Evolutionary conservation across 2,888 invertebrate genomes (phyloP).

Genomic region (Rhagophthalmus giganteus): DNA sequence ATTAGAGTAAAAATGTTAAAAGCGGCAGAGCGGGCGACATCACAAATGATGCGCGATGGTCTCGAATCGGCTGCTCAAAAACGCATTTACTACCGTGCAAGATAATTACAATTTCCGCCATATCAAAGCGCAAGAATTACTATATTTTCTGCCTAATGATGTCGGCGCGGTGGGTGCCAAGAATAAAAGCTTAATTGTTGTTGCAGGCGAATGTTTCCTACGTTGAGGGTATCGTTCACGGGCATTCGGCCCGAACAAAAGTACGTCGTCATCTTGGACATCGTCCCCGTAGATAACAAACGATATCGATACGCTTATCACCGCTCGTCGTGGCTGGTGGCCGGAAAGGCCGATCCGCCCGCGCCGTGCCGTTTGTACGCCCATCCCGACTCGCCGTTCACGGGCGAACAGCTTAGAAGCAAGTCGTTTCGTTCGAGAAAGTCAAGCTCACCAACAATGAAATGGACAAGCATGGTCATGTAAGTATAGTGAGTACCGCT

Average conservation of each 20-base stretch:
- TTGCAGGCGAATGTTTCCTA: slow-evolving; percentile 96
- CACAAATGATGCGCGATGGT: slow-evolving; percentile 54
- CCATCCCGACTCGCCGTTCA: slow-evolving; percentile 96
- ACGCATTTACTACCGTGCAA: slow-evolving; percentile 48
- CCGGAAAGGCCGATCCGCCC: slow-evolving; percentile 97
- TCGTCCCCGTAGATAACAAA: slow-evolving; percentile 95
- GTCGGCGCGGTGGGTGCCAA: neutral
- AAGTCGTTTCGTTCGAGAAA: slow-evolving; percentile 97
- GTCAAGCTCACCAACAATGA: slow-evolving; percentile 98
- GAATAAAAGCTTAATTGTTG: slow-evolving; percentile 18
- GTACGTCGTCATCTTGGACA: slow-evolving; percentile 93
- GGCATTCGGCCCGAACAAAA: slow-evolving; percentile 80
- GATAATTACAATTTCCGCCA: slow-evolving; percentile 31
- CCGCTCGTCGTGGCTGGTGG: slow-evolving; percentile 96
- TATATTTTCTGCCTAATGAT: slow-evolving; percentile 22
- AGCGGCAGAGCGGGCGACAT: slow-evolving; percentile 52
- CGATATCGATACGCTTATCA: slow-evolving; percentile 98
- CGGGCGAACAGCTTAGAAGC: slow-evolving; percentile 92
- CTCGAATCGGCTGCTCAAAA: slow-evolving; percentile 54
- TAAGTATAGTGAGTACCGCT: slow-evolving; percentile 65
- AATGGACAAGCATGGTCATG: slow-evolving; percentile 94
- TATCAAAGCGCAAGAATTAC: slow-evolving; percentile 22
- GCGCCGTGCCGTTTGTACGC: slow-evolving; percentile 90
- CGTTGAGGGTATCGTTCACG: slow-evolving; percentile 90
- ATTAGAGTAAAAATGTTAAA: slow-evolving; percentile 47